Conservation (phyloP, 2,797 vertebrate species). For the Centroberyx gerrardi region DNA sequence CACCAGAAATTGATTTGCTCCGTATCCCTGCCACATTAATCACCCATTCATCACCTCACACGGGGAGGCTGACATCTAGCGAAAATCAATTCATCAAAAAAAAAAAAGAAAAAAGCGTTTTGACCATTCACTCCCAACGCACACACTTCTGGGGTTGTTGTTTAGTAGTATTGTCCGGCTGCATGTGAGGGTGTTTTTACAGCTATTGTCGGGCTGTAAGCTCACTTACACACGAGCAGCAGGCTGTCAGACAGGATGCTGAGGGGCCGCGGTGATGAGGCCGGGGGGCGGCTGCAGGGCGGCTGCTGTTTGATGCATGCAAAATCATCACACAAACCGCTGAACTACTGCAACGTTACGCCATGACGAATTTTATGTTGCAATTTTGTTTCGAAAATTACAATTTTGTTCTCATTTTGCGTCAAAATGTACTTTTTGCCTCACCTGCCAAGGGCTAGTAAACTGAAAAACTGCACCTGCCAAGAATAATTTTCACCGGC, state of each 20-base stretch:
- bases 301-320: too few species aligned
- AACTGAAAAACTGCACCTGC: too few species aligned
- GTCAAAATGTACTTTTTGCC: too few species aligned
- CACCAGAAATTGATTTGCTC: conserved; percentile 67
- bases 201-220: conserved; percentile 28
- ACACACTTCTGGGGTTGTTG: conserved; percentile 8
- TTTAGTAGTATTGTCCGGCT: neutral
- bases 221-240: conserved; percentile 41
- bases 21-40: conserved; percentile 43
- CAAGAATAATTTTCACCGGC: too few species aligned
- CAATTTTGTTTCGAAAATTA: too few species aligned
- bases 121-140: neutral
- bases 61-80: neutral
- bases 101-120: neutral
- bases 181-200: conserved; percentile 11
- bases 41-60: conserved; percentile 51
- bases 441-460: too few species aligned
- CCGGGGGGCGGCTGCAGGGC: too few species aligned
- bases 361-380: too few species aligned
- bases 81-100: conserved; percentile 36
- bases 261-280: conserved; percentile 20
- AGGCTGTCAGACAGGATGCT: conserved; percentile 48
- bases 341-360: too few species aligned
- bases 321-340: too few species aligned
- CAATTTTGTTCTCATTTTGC: too few species aligned